Percentiles rank a stretch among this genome's conserved stretches.
phyloP scores from a whole-genome alignment of 2,797 vertebrate species.

The Lithobates pipiens region DNA sequence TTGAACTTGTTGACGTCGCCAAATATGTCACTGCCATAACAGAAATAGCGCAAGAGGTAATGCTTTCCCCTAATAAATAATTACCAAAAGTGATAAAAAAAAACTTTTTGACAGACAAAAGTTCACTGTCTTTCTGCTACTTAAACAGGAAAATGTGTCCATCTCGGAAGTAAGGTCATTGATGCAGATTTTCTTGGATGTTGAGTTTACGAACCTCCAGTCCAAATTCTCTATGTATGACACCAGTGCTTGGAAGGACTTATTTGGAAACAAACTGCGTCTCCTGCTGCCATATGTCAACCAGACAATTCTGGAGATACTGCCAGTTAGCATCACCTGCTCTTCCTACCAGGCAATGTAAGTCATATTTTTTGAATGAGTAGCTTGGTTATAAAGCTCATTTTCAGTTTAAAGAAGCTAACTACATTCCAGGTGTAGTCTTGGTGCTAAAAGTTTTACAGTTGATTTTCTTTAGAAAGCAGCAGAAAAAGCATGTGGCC shows the following conservation, averaged over 20 bases:
- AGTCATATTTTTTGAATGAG: neutral
- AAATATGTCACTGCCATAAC: slow-evolving; percentile 28
- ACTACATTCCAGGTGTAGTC: too few relatives aligned
- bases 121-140: neutral
- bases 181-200: slow-evolving; percentile 10
- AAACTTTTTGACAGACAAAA: neutral
- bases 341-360: slow-evolving; percentile 59
- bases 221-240: slow-evolving; percentile 14
- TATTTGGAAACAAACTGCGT: slow-evolving; percentile 15
- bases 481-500: too few relatives aligned
- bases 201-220: neutral
- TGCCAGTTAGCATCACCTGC: slow-evolving; percentile 47
- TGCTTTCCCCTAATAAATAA: neutral
- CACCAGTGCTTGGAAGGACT: slow-evolving; percentile 39
- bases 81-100: neutral
- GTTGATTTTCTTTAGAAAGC: too few relatives aligned
- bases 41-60: slow-evolving; percentile 39
- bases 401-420: too few relatives aligned
- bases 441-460: too few relatives aligned
- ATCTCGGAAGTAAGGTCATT: slow-evolving; percentile 5
- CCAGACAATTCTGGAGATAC: slow-evolving; percentile 10
- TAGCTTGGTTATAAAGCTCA: too few relatives aligned
- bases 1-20: slow-evolving; percentile 14
- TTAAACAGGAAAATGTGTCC: slow-evolving; percentile 42
- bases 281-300: slow-evolving; percentile 36